Evolutionary conservation across 1,140 invertebrate genomes (phyloP).

Genomic region (Medauroidea extradentata): DNA sequence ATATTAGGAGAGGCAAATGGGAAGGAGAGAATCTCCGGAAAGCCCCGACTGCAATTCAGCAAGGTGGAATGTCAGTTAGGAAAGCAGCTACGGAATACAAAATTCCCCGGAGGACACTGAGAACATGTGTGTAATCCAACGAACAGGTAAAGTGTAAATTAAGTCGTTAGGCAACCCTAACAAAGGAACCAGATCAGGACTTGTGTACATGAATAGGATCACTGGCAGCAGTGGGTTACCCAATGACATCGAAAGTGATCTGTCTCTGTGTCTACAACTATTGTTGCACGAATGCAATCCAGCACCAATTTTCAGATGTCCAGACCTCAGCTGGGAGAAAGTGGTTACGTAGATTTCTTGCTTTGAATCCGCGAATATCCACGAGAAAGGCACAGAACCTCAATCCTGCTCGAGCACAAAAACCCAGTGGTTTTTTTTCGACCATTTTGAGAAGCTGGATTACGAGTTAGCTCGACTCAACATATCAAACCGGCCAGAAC

Average conservation of each 20-base stretch:
- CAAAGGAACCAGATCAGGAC: slow-evolving; percentile 24
- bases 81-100: no score
- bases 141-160: no score
- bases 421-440: slow-evolving; percentile 33
- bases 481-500: slow-evolving; percentile 28
- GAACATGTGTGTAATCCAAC: no score
- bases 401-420: slow-evolving; percentile 35
- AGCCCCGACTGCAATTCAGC: no score
- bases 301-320: slow-evolving; percentile 19
- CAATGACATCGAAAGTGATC: slow-evolving; percentile 27
- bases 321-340: no score
- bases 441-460: slow-evolving; percentile 34
- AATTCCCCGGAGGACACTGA: no score
- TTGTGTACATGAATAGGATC: slow-evolving; percentile 25
- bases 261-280: slow-evolving; percentile 24
- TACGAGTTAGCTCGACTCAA: slow-evolving; percentile 25
- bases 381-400: slow-evolving; percentile 33
- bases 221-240: slow-evolving; percentile 26
- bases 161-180: slow-evolving; percentile 26
- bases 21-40: no score
- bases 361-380: slow-evolving; percentile 22
- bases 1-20: no score
- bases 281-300: slow-evolving; percentile 29
- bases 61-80: no score
- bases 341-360: slow-evolving; percentile 19